phyloP scores from a whole-genome alignment of 1,140 invertebrate genomes.

The Eupristina koningsbergeri region DNA sequence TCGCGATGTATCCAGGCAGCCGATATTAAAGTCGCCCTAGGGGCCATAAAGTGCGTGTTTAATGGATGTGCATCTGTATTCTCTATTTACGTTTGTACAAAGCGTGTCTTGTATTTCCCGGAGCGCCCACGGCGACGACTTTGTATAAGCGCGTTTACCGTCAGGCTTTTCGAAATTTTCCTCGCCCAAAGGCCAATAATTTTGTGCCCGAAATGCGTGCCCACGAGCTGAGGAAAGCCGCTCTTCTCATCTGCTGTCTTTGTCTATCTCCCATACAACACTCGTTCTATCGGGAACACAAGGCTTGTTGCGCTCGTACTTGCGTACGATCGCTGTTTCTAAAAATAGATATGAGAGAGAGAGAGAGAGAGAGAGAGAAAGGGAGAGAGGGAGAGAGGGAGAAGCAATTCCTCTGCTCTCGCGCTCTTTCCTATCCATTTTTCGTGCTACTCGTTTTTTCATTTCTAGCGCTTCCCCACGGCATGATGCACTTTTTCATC shows the following conservation, averaged over 20 bases:
- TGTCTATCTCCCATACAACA: not conserved
- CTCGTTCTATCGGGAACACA: not conserved
- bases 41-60: not conserved
- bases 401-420: not conserved
- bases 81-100: not conserved
- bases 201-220: not conserved
- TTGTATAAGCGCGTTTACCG: not conserved
- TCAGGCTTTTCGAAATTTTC: not conserved
- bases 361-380: no score
- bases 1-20: not conserved
- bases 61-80: not conserved
- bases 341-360: constrained; percentile 18
- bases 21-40: not conserved
- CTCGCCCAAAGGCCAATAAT: not conserved
- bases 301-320: constrained; percentile 2
- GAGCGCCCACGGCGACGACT: not conserved
- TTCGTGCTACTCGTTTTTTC: not conserved
- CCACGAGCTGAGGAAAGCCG: not conserved
- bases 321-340: constrained; percentile 12
- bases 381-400: no score
- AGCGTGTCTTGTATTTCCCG: not conserved
- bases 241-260: no score
- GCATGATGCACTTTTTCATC: constrained; percentile 12
- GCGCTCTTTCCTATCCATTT: not conserved
- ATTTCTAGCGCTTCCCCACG: not conserved